Conservation (phyloP, 2,888 invertebrate species). For the Allacma fusca region DNA sequence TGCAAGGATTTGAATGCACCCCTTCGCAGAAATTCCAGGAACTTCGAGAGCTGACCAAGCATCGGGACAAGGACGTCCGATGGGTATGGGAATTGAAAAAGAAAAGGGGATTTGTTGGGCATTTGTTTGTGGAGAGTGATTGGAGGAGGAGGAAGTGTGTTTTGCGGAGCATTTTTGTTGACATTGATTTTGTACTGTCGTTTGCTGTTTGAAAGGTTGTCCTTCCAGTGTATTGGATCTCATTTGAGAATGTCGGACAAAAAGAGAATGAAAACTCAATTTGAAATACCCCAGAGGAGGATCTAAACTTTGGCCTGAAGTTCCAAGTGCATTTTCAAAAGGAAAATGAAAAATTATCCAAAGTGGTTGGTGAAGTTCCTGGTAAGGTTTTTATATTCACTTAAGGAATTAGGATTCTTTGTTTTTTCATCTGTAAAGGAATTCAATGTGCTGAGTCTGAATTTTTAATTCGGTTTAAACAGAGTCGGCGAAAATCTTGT, state of each 20-base stretch:
- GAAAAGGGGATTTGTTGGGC: neutral
- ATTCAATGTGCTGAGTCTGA: neutral
- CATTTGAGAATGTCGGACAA: neutral
- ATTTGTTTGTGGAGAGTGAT: no score
- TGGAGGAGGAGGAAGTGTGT: neutral
- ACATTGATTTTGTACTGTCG: no score
- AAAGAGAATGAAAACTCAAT: neutral
- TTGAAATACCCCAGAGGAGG: neutral
- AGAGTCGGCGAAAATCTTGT: neutral
- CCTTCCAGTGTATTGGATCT: neutral
- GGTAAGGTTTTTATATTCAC: no score
- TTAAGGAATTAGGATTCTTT: no score
- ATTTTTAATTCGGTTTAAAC: no score
- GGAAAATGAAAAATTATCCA: neutral
- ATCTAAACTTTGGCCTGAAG: neutral
- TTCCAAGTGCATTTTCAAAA: neutral
- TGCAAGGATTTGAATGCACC: neutral
- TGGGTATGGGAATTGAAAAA: neutral
- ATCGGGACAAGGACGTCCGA: neutral
- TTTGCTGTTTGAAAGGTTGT: conserved; percentile 1
- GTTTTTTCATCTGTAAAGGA: no score
- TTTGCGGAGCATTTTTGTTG: neutral
- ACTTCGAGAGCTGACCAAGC: neutral
- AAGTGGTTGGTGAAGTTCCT: neutral
- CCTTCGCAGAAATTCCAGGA: neutral